phyloP scores from a whole-genome alignment of 2,888 invertebrate genomes.

The Athetis lepigone region DNA sequence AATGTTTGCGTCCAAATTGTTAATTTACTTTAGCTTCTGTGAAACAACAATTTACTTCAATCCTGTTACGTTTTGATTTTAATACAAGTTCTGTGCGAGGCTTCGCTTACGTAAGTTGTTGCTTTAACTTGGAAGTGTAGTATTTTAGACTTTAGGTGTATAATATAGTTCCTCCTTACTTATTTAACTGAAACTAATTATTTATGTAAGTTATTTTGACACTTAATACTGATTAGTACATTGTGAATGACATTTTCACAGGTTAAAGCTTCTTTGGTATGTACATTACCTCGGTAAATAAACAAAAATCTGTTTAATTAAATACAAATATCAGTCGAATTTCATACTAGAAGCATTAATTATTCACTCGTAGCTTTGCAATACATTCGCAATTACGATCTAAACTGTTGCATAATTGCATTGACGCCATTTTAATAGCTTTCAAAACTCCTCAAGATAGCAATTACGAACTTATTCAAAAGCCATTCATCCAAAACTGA shows the following conservation, averaged over 20 bases:
- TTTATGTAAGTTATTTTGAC: neutral
- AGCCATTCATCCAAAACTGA: conserved; percentile 53
- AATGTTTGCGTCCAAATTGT: conserved; percentile 51
- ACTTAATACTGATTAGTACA: neutral
- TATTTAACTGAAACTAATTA: neutral
- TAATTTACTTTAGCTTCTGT: conserved; percentile 55
- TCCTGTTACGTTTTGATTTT: conserved; percentile 29
- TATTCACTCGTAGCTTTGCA: conserved; percentile 8
- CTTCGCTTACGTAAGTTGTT: conserved; percentile 18
- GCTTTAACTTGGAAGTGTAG: neutral
- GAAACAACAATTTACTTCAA: conserved; percentile 37
- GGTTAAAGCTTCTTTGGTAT: conserved; percentile 16
- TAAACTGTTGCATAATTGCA: conserved; percentile 42
- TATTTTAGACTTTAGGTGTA: neutral
- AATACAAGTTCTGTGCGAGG: conserved; percentile 18
- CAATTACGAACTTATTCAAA: conserved; percentile 62
- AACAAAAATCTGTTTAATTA: neutral
- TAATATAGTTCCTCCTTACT: neutral
- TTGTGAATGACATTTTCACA: neutral
- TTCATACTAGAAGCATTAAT: neutral
- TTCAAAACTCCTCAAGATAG: conserved; percentile 51
- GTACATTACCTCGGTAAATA: neutral
- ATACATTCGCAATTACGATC: conserved; percentile 31
- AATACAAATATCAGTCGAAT: neutral
- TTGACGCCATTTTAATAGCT: conserved; percentile 54